Evolutionary conservation across 2,113 vertebrate genomes (phyloP).

Genomic region (Monarcha castaneiventris): DNA sequence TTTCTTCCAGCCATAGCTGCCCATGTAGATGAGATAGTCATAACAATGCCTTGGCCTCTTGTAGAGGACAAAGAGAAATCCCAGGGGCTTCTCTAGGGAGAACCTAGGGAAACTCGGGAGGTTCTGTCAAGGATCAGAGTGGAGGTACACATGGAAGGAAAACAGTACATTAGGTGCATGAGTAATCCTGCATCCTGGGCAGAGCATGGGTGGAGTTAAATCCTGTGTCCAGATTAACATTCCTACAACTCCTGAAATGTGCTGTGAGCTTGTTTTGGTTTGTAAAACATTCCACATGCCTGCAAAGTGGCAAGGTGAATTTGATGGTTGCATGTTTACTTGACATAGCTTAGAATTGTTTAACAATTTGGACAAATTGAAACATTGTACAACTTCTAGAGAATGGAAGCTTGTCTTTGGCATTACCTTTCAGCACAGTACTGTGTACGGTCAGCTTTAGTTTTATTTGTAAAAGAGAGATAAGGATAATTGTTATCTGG

Average conservation of each 20-base stretch:
- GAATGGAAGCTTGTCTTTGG: not conserved
- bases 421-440: not conserved
- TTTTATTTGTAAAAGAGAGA: not conserved
- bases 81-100: not conserved
- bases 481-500: not conserved
- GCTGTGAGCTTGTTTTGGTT: not conserved
- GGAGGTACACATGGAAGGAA: not conserved
- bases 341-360: not conserved
- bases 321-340: not conserved
- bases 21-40: not conserved
- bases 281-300: not conserved
- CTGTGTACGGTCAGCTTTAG: not conserved
- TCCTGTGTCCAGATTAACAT: constrained; percentile 9
- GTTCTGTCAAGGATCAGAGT: not conserved
- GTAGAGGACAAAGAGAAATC: not conserved
- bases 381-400: not conserved
- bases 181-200: not conserved
- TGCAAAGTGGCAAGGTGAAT: not conserved
- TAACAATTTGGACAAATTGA: not conserved
- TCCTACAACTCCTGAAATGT: not conserved
- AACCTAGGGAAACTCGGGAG: not conserved
- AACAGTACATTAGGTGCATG: not conserved
- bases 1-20: not conserved
- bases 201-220: not conserved
- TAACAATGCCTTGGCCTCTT: not conserved